Conservation (phyloP, 2,888 invertebrate species). For the Drosophila kanekoi region DNA sequence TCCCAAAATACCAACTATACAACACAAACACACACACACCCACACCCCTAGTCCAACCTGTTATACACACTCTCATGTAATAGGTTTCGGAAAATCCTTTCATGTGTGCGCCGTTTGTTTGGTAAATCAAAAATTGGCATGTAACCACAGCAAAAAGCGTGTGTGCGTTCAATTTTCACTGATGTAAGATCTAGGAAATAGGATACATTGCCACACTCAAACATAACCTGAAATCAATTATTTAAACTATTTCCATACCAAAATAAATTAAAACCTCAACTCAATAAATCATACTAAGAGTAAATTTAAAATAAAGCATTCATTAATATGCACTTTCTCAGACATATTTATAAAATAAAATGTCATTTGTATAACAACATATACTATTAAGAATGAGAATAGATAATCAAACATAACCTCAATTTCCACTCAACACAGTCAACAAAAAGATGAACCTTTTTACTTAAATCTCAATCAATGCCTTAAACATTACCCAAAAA, state of each 20-base stretch:
- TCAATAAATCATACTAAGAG: neutral
- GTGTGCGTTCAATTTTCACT: neutral
- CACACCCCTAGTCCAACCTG: neutral
- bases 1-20: conserved; percentile 14
- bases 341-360: too few relatives aligned
- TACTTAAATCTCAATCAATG: too few relatives aligned
- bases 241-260: neutral
- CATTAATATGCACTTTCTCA: too few relatives aligned
- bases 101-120: conserved; percentile 8
- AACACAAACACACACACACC: neutral
- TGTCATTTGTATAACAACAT: too few relatives aligned
- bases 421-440: neutral
- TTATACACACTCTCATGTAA: conserved; percentile 8
- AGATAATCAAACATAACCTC: neutral
- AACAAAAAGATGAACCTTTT: neutral
- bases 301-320: neutral
- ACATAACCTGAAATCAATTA: neutral
- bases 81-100: conserved; percentile 22
- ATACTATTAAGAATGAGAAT: too few relatives aligned
- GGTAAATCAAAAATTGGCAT: conserved; percentile 10
- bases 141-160: neutral
- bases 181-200: neutral
- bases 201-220: too few relatives aligned
- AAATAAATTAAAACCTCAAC: neutral
- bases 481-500: too few relatives aligned